A percentile compares a stretch with the other conserved stretches of the same genome.
Evolutionary conservation across 2,888 invertebrate species (phyloP).

Genomic region (Rhopalosiphum nymphaeae): DNA sequence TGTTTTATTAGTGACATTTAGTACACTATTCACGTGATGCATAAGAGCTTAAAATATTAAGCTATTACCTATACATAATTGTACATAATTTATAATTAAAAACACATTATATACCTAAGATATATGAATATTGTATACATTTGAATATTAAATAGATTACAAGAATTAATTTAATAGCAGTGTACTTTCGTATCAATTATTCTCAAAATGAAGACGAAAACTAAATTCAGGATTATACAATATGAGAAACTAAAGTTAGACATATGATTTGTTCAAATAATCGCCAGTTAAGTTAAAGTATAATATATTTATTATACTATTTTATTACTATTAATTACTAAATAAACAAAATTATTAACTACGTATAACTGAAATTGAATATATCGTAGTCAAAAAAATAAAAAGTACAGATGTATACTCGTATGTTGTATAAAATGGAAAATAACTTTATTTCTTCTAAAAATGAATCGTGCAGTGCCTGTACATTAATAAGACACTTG

Average conservation of each 20-base stretch:
- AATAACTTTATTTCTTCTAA: neutral
- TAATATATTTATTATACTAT: neutral
- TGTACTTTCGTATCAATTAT: neutral
- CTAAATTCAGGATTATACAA: neutral
- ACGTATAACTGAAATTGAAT: neutral
- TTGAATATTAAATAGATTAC: neutral
- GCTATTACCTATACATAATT: neutral
- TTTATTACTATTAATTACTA: no score
- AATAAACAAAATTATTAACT: neutral
- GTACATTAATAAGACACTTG: neutral
- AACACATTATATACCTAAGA: neutral
- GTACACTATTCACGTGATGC: neutral
- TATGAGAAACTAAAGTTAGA: neutral
- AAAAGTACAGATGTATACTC: no score
- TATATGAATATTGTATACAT: neutral
- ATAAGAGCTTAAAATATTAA: neutral
- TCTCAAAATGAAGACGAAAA: neutral
- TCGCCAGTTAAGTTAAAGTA: neutral
- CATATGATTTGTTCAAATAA: neutral
- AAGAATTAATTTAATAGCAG: neutral
- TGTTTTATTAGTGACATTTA: neutral
- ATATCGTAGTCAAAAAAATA: no score
- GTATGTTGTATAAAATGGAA: neutral
- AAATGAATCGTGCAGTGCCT: neutral
- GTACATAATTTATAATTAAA: neutral